These are phyloP conservation scores for Diarsia brunnea DNA, from an alignment of 2,888 invertebrate species.

Conservation along the genomic window DNA sequence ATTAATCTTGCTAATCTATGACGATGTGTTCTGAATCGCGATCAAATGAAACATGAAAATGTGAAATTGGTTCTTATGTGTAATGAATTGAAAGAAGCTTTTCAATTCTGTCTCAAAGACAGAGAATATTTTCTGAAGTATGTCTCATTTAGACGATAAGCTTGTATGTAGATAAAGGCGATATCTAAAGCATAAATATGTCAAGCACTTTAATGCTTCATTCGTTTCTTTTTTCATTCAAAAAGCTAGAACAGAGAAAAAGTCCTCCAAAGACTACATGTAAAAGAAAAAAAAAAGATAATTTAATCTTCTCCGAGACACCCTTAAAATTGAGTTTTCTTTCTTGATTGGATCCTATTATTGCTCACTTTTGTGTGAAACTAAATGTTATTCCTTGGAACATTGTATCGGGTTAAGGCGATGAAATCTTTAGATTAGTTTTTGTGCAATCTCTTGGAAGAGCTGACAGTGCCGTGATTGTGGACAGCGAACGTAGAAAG, in stretches of 20 bases:
- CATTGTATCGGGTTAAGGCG: slow-evolving; percentile 41
- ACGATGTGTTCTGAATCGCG: slow-evolving; percentile 13
- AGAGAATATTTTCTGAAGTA: not conserved
- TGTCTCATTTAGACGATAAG: not conserved
- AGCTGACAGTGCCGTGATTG: slow-evolving; percentile 35
- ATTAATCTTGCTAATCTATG: slow-evolving; percentile 48
- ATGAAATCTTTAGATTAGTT: slow-evolving; percentile 54
- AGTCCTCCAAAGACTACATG: not conserved
- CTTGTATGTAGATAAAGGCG: not conserved
- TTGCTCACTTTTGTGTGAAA: slow-evolving; percentile 49
- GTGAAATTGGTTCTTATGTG: slow-evolving; percentile 1
- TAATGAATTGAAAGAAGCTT: slow-evolving; percentile 3
- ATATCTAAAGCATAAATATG: not conserved
- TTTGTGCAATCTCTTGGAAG: slow-evolving; percentile 42
- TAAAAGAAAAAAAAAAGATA: slow-evolving; percentile 36
- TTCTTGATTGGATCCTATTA: slow-evolving; percentile 58
- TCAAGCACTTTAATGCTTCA: not conserved
- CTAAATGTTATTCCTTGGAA: slow-evolving; percentile 50
- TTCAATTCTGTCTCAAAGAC: not conserved
- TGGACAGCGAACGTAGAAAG: slow-evolving; percentile 17
- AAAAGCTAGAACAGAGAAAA: slow-evolving; percentile 27
- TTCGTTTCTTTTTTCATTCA: slow-evolving; percentile 13
- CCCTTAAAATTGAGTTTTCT: slow-evolving; percentile 58
- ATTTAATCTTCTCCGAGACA: slow-evolving; percentile 56
- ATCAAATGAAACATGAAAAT: not conserved